These are phyloP conservation scores for Lepidurus apus DNA, from an alignment of 1,140 invertebrate genomes.

Conservation along the genomic window DNA sequence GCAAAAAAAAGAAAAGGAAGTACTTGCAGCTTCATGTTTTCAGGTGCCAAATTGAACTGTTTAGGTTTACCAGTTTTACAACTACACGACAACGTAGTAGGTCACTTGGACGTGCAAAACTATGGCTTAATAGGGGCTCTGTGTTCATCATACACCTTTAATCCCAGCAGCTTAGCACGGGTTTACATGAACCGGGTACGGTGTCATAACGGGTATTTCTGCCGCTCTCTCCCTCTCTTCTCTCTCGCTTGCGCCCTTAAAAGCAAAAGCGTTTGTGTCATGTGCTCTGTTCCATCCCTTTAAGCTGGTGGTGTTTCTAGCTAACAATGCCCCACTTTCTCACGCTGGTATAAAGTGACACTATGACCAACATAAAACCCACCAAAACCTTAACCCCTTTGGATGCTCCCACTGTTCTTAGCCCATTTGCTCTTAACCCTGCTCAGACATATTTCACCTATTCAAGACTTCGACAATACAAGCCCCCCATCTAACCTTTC, in stretches of 20 bases:
- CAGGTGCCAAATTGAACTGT: constrained; percentile 23
- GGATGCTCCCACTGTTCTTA: background rate
- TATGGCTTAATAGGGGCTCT: too few species aligned
- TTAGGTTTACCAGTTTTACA: background rate
- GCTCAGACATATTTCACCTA: background rate
- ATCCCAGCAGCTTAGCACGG: background rate
- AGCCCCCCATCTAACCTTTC: background rate
- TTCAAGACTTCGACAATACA: background rate
- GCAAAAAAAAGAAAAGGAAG: background rate
- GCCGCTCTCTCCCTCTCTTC: background rate
- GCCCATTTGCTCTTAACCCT: constrained; percentile 13
- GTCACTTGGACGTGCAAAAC: too few species aligned
- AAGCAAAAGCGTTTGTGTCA: background rate
- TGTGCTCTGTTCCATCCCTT: background rate
- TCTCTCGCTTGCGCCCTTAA: too few species aligned
- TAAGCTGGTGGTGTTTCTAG: background rate
- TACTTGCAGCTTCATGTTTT: constrained; percentile 22
- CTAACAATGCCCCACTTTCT: background rate
- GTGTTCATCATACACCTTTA: too few species aligned
- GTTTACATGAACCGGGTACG: background rate
- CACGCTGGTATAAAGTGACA: background rate
- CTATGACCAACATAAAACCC: constrained; percentile 6
- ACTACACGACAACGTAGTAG: too few species aligned
- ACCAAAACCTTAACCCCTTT: background rate
- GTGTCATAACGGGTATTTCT: constrained; percentile 8